Evolutionary conservation across 2,797 vertebrate genomes (phyloP), one percentile per base, ranked within the genome.

Genomic region (Otolemur crassicaudatus): DNA sequence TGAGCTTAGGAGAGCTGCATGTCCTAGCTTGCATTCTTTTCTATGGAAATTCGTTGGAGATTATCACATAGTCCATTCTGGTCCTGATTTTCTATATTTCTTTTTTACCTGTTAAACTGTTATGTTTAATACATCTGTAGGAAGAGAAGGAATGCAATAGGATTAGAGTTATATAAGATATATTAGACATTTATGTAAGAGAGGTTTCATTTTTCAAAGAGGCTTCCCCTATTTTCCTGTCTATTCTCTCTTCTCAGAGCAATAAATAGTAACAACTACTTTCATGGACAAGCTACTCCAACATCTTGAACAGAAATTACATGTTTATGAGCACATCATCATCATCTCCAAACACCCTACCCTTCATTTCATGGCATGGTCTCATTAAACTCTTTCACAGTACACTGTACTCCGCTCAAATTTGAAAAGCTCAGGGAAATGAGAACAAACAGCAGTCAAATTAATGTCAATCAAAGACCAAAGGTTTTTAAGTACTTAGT

Each of bases 111-210:
- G 56, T 84, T 85, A 91, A 96, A 92, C 5, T 46, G 67, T 93
- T 40, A 56, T 90, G 60, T 97, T 95, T 96, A 95, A 77, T 89
- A 92, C 1, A 86, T 91, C 75, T 82, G 20, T 65, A 91, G 69
- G 84, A 91, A 67, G 4, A 88, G 61, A 89, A 95, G 80, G 87
- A 91, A 92, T 69, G 77, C 58, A 83, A 81, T 43, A 88, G 67
- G 43, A 80, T 87, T 63, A 73, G 56, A 93, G 77, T 86, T 80
- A 70, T 87, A 76, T 76, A 91, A 77, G 37, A 77, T 40, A 87
- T n/a, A 70, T 53, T 61, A 43, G 79, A 83, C 27, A 82, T 27
- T 46, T 87, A 40, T 40, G 40, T 40, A 40, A 40, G 40, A 40
- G 40, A 40, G 40, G 40, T 40, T 40, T 40, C 4, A 79, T 40